Conservation (phyloP, 2,113 vertebrate genomes). For the Phrynocephalus versicolor region DNA sequence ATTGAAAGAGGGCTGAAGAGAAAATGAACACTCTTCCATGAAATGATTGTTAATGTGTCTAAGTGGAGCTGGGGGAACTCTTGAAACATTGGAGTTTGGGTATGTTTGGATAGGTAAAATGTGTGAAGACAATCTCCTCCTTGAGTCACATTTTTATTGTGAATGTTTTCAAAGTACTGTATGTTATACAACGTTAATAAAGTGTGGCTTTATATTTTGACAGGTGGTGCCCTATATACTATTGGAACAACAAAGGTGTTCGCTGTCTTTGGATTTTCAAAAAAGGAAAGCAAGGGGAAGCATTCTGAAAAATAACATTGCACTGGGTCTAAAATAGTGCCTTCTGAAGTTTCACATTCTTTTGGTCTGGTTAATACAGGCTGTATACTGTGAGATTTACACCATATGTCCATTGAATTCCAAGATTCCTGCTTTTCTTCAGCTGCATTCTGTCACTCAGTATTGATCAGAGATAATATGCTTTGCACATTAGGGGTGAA, state of each 20-base stretch:
- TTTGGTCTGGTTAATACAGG: conserved; percentile 45
- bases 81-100: conserved; percentile 50
- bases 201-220: conserved; percentile 71
- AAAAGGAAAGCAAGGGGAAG: conserved; percentile 61
- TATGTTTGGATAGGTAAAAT: conserved; percentile 61
- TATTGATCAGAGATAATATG: conserved; percentile 69
- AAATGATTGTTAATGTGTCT: conserved; percentile 67
- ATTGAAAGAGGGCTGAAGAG: conserved; percentile 70
- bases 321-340: conserved; percentile 59
- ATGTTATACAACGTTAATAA: conserved; percentile 71
- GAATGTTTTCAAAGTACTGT: conserved; percentile 56
- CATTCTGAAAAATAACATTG: conserved; percentile 48
- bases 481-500: conserved; percentile 74
- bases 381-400: conserved; percentile 65
- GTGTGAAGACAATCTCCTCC: conserved; percentile 47
- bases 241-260: conserved; percentile 43
- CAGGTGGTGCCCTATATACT: conserved; percentile 38
- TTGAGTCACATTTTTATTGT: conserved; percentile 60
- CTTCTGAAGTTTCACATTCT: conserved; percentile 58
- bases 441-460: conserved; percentile 50
- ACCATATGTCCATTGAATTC: conserved; percentile 69
- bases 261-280: conserved; percentile 57
- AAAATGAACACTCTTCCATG: conserved; percentile 71
- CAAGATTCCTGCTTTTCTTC: conserved; percentile 60
- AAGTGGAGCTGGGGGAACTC: conserved; percentile 49